phyloP scores from a whole-genome alignment of 2,113 vertebrate genomes.

The Boulengeromyrus knoepffleri region DNA sequence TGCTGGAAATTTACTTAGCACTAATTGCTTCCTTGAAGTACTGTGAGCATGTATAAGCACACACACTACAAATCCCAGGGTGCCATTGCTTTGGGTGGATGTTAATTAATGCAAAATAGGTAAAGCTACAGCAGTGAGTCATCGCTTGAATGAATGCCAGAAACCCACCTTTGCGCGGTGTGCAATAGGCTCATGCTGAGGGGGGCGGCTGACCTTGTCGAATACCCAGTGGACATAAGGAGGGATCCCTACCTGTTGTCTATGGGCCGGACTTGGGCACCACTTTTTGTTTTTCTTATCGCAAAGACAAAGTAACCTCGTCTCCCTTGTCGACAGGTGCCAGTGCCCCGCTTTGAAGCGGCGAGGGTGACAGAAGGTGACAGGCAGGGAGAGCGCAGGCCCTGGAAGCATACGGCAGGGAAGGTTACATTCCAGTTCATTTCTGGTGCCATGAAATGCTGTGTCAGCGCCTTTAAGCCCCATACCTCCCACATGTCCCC shows the following conservation, averaged over 20 bases:
- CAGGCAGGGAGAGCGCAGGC: conserved; percentile 48
- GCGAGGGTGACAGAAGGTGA: conserved; percentile 54
- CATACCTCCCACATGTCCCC: conserved; percentile 22
- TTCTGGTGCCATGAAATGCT: conserved; percentile 44
- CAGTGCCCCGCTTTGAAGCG: conserved; percentile 42
- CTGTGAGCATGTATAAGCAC: conserved; percentile 22
- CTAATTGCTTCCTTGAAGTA: conserved; percentile 37
- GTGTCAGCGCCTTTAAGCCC: conserved; percentile 50
- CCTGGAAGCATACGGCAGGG: conserved; percentile 46
- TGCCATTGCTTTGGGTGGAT: conserved; percentile 34
- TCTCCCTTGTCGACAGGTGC: conserved; percentile 51
- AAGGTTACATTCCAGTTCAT: conserved; percentile 9
- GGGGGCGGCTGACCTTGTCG: conserved; percentile 24
- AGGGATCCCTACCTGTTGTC: conserved; percentile 27
- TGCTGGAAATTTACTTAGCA: conserved; percentile 34
- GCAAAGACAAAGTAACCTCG: conserved; percentile 63
- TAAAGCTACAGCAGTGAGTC: conserved; percentile 33
- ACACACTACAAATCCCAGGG: conserved; percentile 33
- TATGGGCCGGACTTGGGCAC: conserved; percentile 28
- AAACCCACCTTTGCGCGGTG: conserved; percentile 28
- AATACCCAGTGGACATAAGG: not conserved
- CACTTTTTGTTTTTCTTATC: conserved; percentile 57
- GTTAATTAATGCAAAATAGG: conserved; percentile 33
- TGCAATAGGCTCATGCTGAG: conserved; percentile 7
- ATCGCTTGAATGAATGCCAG: conserved; percentile 36